Evolutionary conservation across 30 jellyfish, hydroid and myxozoan species (phyloP).

Genomic region (Pelagia noctiluca): DNA sequence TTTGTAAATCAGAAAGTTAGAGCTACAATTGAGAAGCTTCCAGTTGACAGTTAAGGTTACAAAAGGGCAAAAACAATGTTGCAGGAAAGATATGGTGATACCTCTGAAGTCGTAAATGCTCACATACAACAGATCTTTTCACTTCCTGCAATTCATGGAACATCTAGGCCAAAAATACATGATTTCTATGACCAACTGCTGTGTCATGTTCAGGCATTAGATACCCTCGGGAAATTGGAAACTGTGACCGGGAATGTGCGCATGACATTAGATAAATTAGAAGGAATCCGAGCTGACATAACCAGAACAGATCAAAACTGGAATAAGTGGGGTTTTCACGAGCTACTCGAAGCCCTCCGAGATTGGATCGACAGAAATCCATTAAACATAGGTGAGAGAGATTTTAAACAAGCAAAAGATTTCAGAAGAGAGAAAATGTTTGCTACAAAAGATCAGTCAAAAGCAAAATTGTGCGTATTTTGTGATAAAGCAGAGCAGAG

Average conservation of each 20-base stretch:
- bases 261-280: too few species aligned
- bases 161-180: slow-evolving; percentile 11
- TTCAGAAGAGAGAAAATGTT: not conserved
- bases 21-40: slow-evolving; percentile 23
- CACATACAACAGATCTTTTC: slow-evolving; percentile 32
- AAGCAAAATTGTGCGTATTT: not conserved
- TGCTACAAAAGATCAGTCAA: not conserved
- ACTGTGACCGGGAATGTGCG: slow-evolving; percentile 41
- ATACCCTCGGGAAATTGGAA: slow-evolving; percentile 50
- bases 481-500: not conserved
- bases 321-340: not conserved
- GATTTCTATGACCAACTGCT: slow-evolving; percentile 55
- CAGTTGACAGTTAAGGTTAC: slow-evolving; percentile 23
- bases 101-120: slow-evolving; percentile 49
- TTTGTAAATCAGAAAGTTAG: slow-evolving; percentile 1
- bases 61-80: slow-evolving; percentile 42
- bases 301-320: slow-evolving; percentile 5
- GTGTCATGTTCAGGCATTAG: slow-evolving; percentile 44
- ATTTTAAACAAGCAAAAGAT: not conserved
- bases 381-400: slow-evolving; percentile 4
- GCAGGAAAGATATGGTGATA: slow-evolving; percentile 9
- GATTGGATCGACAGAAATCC: slow-evolving; percentile 11
- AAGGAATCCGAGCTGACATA: slow-evolving; percentile 2
- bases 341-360: slow-evolving; percentile 6
- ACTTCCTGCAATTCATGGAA: slow-evolving; percentile 15